phyloP scores from a whole-genome alignment of 2,797 vertebrate species.

The Mallotus villosus region DNA sequence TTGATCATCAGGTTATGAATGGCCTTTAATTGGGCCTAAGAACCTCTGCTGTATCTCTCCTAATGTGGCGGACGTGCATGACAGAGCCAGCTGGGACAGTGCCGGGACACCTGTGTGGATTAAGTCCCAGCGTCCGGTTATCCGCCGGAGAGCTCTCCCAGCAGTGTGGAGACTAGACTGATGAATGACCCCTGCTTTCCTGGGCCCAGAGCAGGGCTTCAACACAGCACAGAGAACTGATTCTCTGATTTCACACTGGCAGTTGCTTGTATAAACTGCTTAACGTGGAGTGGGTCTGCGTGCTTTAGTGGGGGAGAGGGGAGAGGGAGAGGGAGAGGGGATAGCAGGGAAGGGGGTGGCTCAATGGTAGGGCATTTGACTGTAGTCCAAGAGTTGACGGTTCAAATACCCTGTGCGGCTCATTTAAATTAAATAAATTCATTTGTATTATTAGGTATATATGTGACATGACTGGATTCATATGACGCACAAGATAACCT shows the following conservation, averaged over 20 bases:
- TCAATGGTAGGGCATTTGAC: too few relatives aligned
- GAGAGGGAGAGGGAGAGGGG: background rate
- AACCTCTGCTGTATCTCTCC: constrained; percentile 18
- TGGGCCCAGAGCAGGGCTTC: constrained; percentile 52
- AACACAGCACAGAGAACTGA: constrained; percentile 54
- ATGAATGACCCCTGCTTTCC: constrained; percentile 61
- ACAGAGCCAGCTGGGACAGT: constrained; percentile 61
- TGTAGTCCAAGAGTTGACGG: too few relatives aligned
- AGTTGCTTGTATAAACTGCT: constrained; percentile 29
- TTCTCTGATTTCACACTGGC: constrained; percentile 64
- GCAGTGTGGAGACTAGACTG: constrained; percentile 59
- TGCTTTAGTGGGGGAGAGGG: background rate
- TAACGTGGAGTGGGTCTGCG: background rate
- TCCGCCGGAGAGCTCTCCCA: constrained; percentile 40
- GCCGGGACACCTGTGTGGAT: constrained; percentile 60
- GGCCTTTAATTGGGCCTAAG: too few relatives aligned
- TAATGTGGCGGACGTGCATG: constrained; percentile 41
- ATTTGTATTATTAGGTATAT: too few relatives aligned
- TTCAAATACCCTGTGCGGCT: too few relatives aligned
- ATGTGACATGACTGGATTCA: too few relatives aligned
- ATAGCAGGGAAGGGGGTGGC: background rate
- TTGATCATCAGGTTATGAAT: too few relatives aligned
- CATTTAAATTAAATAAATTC: too few relatives aligned
- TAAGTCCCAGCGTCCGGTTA: constrained; percentile 53
- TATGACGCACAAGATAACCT: too few relatives aligned